Evolutionary conservation across 2,113 vertebrate genomes (phyloP), one percentile per base, ranked within the genome.

Genomic region (Xenus cinereus): DNA sequence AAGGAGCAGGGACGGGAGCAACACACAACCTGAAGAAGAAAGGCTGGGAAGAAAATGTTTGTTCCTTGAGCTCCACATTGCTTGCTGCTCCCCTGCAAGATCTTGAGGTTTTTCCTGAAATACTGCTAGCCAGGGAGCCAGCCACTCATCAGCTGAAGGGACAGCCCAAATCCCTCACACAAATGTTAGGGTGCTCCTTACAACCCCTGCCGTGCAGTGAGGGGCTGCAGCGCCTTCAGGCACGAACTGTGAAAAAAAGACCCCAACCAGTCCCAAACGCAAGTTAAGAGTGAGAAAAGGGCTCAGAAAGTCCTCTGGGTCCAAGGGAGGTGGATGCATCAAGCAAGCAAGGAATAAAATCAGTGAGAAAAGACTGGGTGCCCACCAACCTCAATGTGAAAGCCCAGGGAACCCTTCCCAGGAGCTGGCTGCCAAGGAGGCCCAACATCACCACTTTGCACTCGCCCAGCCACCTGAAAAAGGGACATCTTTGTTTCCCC

Each of bases 191-290:
- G 33, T 37, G 45, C n/a, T 71, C 39, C 80, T 4, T 1, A 62
- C 32, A 69, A 74, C 27, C 32, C 37, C 48, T 4, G 5, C 37
- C 1, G 1, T 4, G 21, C 14, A 3, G 2, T 2, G 1, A 71
- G 33, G 5, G 21, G 16, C 14, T 66, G 76, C 41, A 84, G 32
- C 0, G 0, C 20, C 46, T 84, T 63, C 3, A 0, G 54, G 45
- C 7, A 56, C 10, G 28, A 90, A 75, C 16, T 18, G 10, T 30
- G 53, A 62, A 6, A 53, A 48, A 57, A 45, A 57, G 28, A 3
- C 21, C 39, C 18, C 17, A 3, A 7, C 4, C 50, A 71, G 48
- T 41, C 60, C 33, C 12, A 64, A 71, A 62, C 0, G 0, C 0
- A 2, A 10, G 19, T 32, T 14, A 77, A 21, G 22, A 84, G 45